Percentiles rank a stretch among this genome's conserved stretches.
Evolutionary conservation across 2,797 vertebrate species (phyloP).

Genomic region (Xenops minutus): DNA sequence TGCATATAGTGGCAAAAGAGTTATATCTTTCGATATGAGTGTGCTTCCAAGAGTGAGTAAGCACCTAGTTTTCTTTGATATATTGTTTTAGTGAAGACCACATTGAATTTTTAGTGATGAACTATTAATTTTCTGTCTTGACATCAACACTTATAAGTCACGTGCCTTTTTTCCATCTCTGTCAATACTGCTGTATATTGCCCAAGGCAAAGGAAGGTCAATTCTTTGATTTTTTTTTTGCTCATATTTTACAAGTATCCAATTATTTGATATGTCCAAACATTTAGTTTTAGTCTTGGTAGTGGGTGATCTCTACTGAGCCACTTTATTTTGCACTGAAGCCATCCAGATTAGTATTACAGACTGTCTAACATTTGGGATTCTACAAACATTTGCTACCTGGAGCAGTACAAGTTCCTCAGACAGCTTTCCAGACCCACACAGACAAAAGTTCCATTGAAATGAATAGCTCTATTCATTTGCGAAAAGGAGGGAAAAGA

Average conservation of each 20-base stretch:
- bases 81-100: background rate
- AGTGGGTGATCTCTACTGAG: background rate
- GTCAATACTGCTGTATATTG: background rate
- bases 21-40: background rate
- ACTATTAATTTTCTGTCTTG: background rate
- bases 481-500: background rate
- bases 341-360: background rate
- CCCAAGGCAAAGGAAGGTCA: background rate
- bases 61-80: accelerated
- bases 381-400: conserved; percentile 70
- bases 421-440: conserved; percentile 63
- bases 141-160: background rate
- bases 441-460: conserved; percentile 59
- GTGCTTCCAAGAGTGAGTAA: background rate
- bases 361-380: conserved; percentile 7
- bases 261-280: background rate
- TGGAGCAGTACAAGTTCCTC: conserved; percentile 48
- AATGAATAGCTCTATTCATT: conserved; percentile 77
- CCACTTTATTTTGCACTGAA: background rate
- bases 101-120: background rate
- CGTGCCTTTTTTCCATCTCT: background rate
- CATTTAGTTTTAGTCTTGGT: background rate
- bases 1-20: background rate
- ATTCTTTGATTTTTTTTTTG: background rate
- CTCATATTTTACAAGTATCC: background rate